Evolutionary conservation across 2,888 invertebrate genomes (phyloP).

Genomic region (Syrphus vitripennis): DNA sequence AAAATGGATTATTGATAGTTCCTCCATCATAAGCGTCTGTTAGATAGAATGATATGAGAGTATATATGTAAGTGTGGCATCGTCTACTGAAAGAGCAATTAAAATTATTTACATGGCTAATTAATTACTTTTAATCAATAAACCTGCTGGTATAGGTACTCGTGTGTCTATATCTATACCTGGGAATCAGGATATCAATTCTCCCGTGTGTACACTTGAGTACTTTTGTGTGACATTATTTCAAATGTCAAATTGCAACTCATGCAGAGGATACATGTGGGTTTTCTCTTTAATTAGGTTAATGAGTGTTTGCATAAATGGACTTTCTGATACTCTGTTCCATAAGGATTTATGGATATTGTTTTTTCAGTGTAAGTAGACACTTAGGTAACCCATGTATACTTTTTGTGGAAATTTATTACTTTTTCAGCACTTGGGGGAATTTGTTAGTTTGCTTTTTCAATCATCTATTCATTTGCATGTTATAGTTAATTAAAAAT

Average conservation of each 20-base stretch:
- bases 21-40: slow-evolving; percentile 1
- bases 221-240: slow-evolving; percentile 59
- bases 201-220: slow-evolving; percentile 40
- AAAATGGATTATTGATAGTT: slow-evolving; percentile 38
- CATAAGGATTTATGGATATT: not conserved
- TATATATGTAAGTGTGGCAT: not conserved
- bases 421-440: not conserved
- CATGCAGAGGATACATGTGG: slow-evolving; percentile 63
- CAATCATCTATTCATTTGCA: not conserved
- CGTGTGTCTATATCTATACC: too few relatives aligned
- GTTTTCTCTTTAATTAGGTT: slow-evolving; percentile 66
- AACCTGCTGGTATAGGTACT: slow-evolving; percentile 16
- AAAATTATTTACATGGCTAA: slow-evolving; percentile 68
- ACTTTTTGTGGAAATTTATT: not conserved
- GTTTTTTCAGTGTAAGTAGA: too few relatives aligned
- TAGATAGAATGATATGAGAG: slow-evolving; percentile 32
- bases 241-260: slow-evolving; percentile 65
- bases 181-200: not conserved
- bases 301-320: slow-evolving; percentile 64
- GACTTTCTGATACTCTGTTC: slow-evolving; percentile 14
- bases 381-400: not conserved
- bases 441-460: not conserved
- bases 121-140: slow-evolving; percentile 65
- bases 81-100: slow-evolving; percentile 52
- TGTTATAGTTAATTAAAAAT: slow-evolving; percentile 19